These are phyloP conservation scores for Chrysolina oricalcia DNA, from an alignment of 2,888 invertebrate genomes.

Conservation along the genomic window DNA sequence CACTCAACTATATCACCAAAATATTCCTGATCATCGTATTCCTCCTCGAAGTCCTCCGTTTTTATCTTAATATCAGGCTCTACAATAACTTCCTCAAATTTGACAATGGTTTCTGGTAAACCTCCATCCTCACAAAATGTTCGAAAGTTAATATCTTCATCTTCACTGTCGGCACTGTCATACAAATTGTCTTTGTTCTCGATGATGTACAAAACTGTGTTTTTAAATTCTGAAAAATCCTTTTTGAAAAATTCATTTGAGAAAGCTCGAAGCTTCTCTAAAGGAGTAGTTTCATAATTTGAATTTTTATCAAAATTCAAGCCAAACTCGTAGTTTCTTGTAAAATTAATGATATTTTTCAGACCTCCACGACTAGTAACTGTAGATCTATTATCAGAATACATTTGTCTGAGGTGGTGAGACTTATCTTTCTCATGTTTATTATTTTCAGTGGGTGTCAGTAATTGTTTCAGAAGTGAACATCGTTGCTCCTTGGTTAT, in stretches of 20 bases:
- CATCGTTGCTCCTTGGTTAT: slow-evolving; percentile 69
- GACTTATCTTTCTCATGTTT: slow-evolving; percentile 55
- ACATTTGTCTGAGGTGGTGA: neutral
- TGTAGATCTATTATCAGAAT: slow-evolving; percentile 13
- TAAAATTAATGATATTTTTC: slow-evolving; percentile 67
- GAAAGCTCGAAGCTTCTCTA: slow-evolving; percentile 66
- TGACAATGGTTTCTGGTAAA: slow-evolving; percentile 50
- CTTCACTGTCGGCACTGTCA: slow-evolving; percentile 53
- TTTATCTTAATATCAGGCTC: slow-evolving; percentile 66
- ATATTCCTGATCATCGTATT: slow-evolving; percentile 33
- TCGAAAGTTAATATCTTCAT: slow-evolving; percentile 54
- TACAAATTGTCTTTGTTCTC: slow-evolving; percentile 55
- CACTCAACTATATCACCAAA: slow-evolving; percentile 43
- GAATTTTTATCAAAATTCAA: slow-evolving; percentile 62
- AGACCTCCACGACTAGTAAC: slow-evolving; percentile 61
- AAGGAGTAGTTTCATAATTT: slow-evolving; percentile 64
- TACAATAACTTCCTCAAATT: slow-evolving; percentile 66
- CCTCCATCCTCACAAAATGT: slow-evolving; percentile 43
- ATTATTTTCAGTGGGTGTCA: slow-evolving; percentile 57
- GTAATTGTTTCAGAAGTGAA: slow-evolving; percentile 66
- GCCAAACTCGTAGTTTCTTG: slow-evolving; percentile 68
- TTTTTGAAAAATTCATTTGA: slow-evolving; percentile 67
- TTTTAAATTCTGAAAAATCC: slow-evolving; percentile 67
- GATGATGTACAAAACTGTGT: slow-evolving; percentile 64
- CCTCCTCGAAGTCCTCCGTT: slow-evolving; percentile 57